These are phyloP conservation scores for Champsocephalus esox DNA, from an alignment of 2,797 vertebrate species.

Conservation along the genomic window DNA sequence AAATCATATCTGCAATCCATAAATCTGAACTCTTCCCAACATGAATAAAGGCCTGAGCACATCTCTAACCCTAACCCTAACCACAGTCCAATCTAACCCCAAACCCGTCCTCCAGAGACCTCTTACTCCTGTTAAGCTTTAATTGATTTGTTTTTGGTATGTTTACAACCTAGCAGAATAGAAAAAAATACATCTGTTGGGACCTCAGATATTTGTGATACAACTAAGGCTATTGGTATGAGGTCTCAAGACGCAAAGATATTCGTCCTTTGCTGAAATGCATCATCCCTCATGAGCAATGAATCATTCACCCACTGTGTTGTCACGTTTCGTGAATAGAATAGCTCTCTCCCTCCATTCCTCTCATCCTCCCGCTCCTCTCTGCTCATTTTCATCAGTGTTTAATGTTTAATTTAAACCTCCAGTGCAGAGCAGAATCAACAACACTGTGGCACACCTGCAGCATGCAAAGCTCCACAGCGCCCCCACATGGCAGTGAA, in stretches of 20 bases:
- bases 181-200: neutral
- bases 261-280: conserved; percentile 32
- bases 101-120: neutral
- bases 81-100: neutral
- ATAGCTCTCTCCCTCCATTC: conserved; percentile 37
- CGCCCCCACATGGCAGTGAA: conserved; percentile 78
- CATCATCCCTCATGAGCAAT: conserved; percentile 51
- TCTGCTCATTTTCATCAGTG: conserved; percentile 62
- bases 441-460: conserved; percentile 37
- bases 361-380: conserved; percentile 40
- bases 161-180: conserved; percentile 2
- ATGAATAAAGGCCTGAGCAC: too few species aligned
- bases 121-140: neutral
- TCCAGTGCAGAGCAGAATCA: conserved; percentile 68
- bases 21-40: too few species aligned
- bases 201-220: conserved; percentile 22
- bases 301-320: conserved; percentile 63
- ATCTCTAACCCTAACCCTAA: neutral
- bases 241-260: conserved; percentile 42
- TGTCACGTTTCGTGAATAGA: conserved; percentile 63
- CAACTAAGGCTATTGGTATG: conserved; percentile 46
- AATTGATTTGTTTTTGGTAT: neutral
- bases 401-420: conserved; percentile 79
- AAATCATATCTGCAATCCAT: too few species aligned
- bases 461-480: conserved; percentile 76